A percentile compares a stretch with the other conserved stretches of the same genome.
Conservation (phyloP, 2,797 vertebrate genomes). For the Tadarida brasiliensis region DNA sequence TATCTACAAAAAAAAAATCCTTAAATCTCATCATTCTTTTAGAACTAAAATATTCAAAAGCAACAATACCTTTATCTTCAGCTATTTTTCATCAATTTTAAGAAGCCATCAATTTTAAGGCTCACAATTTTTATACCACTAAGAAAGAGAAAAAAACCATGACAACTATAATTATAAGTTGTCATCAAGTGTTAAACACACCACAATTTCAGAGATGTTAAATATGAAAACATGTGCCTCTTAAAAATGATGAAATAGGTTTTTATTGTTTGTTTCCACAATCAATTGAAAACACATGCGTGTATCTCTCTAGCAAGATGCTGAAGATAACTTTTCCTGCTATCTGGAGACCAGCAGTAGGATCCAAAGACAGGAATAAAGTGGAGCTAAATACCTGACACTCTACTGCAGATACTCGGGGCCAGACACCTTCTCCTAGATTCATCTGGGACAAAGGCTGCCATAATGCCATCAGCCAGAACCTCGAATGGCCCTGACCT, state of each 20-base stretch:
- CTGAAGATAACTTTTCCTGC: neutral
- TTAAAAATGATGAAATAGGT: neutral
- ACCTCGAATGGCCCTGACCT: neutral
- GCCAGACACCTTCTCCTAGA: neutral
- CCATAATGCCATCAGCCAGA: neutral
- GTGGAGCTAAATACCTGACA: neutral
- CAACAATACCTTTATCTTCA: conserved; percentile 41
- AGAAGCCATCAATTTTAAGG: neutral
- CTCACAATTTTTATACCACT: neutral
- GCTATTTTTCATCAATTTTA: neutral
- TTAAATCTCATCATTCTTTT: conserved; percentile 8
- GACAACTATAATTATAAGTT: conserved; percentile 14
- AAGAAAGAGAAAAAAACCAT: neutral
- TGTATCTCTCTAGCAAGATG: neutral
- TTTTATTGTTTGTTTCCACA: neutral
- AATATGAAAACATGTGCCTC: neutral
- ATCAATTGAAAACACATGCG: neutral
- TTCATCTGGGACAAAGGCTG: neutral
- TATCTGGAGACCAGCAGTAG: neutral
- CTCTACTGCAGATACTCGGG: neutral
- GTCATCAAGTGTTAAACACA: neutral
- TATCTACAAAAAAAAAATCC: neutral
- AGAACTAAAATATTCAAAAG: neutral
- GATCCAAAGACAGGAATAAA: neutral
- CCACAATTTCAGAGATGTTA: neutral